Conservation (phyloP, 2,797 vertebrate genomes). For the Coilia nasus region DNA sequence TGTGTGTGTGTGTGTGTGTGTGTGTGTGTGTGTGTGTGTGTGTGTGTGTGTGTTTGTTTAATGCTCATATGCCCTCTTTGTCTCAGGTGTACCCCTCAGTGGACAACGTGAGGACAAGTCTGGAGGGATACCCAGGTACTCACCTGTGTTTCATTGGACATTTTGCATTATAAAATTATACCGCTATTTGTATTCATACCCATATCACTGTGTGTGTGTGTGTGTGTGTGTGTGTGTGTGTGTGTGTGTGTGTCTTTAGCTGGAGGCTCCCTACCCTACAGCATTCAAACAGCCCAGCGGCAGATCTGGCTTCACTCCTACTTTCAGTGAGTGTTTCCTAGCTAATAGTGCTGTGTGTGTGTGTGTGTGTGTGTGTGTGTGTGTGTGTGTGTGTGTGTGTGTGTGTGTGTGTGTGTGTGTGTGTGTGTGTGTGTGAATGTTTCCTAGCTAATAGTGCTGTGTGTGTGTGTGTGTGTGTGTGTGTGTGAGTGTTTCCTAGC, state of each 20-base stretch:
- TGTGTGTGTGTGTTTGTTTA: background rate
- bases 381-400: background rate
- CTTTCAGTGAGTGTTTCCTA: constrained; percentile 86
- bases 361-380: background rate
- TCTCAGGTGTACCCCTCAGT: constrained; percentile 92
- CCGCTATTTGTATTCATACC: background rate
- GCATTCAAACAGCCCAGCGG: constrained; percentile 94
- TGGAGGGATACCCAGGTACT: constrained; percentile 96
- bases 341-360: background rate
- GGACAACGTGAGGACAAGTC: constrained; percentile 91
- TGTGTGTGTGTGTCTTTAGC: constrained; percentile 71
- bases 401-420: background rate
- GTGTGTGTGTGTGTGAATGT: background rate
- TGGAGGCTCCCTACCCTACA: constrained; percentile 95
- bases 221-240: background rate
- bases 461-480: background rate
- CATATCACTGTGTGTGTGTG: background rate
- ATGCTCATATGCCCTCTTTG: background rate
- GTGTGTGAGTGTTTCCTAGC: constrained; percentile 75
- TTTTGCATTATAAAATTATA: background rate
- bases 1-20: too few relatives aligned
- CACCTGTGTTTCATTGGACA: background rate
- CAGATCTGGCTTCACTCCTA: constrained; percentile 94
- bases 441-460: too few relatives aligned
- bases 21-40: too few relatives aligned